Evolutionary conservation across 2,113 vertebrate genomes (phyloP), one percentile per base, ranked within the genome.

Genomic region (Erythrolamprus reginae): DNA sequence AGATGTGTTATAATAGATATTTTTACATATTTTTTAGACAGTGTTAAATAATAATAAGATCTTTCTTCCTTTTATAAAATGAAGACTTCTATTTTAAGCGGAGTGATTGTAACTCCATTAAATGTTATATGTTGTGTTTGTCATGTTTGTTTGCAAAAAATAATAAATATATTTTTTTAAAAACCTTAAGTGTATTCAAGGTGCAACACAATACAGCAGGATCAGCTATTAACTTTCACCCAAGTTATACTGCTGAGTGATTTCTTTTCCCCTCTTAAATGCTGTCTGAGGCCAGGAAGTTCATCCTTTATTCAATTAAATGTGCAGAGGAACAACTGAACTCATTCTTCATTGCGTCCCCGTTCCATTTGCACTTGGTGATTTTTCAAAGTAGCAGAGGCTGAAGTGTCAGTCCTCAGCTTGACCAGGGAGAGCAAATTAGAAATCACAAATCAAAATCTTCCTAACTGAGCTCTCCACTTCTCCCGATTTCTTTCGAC

Each of bases 391-490:
- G 89, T 88, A 3, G 45, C 45, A 94, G 24, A 82, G 86, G 56
- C 33, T 58, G 6, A 21, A 86, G 58, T n/a, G 82, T 56, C 5
- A 77, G 13, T 17, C 47, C 38, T 38, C 33, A 15, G 10, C 1
- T 55, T 52, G 61, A 48, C 0, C 84, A 52, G 13, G 9, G 42
- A 89, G 50, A 48, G 12, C 28, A 51, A 70, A 19, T 5, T 56
- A 0, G 58, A 38, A 0, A 23, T 1, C 33, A 19, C 0, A 0
- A 0, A 0, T 1, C 12, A 58, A 47, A 58, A 47, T 0, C 6
- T 0, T 0, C 1, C 48, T 82, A 51, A 42, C 53, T 50, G 2
- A 13, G 0, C 26, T 21, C 38, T 61, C 83, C 33, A 7, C 65
- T 70, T 17, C n/a, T 70, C 56, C n/a, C n/a, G 28, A 28, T 12